These are phyloP conservation scores for Seladonia tumulorum DNA, from an alignment of 2,888 invertebrate genomes.

Conservation along the genomic window DNA sequence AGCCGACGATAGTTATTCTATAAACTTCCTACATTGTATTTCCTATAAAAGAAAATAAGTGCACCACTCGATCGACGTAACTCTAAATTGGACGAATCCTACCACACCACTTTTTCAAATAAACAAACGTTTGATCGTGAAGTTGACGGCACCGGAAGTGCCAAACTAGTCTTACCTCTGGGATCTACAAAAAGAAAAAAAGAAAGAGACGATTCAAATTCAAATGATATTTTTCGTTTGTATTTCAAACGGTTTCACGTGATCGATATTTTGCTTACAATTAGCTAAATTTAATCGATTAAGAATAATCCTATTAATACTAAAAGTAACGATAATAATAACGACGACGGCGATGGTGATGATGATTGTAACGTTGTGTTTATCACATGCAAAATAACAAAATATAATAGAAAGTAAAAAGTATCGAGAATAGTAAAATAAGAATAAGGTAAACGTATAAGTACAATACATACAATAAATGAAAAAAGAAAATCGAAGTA, in stretches of 20 bases:
- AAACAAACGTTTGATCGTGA: slow-evolving; percentile 23
- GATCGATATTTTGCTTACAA: neutral
- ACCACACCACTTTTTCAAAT: neutral
- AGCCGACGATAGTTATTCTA: neutral
- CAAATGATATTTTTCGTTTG: slow-evolving; percentile 1
- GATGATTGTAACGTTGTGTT: neutral
- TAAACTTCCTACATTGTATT: neutral
- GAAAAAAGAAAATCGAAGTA: neutral
- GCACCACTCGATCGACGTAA: slow-evolving; percentile 26
- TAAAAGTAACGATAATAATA: neutral
- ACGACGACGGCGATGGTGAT: neutral
- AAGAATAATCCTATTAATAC: neutral
- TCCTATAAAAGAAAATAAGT: neutral
- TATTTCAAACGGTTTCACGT: neutral
- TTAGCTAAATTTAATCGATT: slow-evolving; percentile 10
- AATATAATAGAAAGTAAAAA: slow-evolving; percentile 6
- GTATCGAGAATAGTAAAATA: neutral
- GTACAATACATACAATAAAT: slow-evolving; percentile 9
- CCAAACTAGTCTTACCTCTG: neutral
- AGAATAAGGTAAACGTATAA: slow-evolving; percentile 5
- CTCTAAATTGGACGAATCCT: slow-evolving; percentile 25
- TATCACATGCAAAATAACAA: neutral
- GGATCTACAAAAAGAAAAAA: neutral
- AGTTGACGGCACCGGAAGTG: slow-evolving; percentile 20
- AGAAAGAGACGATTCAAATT: neutral